Base-by-base conservation (phyloP, 2,888 invertebrate genomes). In the Slavum lentiscoides region DNA sequence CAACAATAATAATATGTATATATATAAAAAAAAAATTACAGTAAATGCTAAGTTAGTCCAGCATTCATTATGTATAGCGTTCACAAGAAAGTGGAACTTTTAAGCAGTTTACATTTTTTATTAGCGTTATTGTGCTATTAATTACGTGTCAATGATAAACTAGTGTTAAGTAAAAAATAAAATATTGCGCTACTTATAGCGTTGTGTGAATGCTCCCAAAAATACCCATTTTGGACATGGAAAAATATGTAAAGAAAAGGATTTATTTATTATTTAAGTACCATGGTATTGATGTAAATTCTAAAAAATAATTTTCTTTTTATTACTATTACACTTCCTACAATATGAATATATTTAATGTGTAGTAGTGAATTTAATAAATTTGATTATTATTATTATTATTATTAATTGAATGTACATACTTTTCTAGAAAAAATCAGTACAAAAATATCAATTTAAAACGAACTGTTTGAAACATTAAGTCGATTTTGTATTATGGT, bases 71-170 rank as follows among this genome's bases (percentile, higher is more conserved):
- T 70, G 70, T 72, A 77, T 69, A 80, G 80, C 80, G 64, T 72
- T 80, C 80, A 80, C 80, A 80, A 80, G 70, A 80, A 70, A 55
- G 70, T 72, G 72, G 80, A 70, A 80, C 80, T 80, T 80, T 77
- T 64, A 80, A 80, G 80, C 80, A n/a, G 76, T 77, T 53, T 69
- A 77, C 77, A 69, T 49, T 55, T 75, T 80, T 80, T 80, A 80
- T 80, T 80, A 80, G 80, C 80, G 80, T 80, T 80, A 80, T 80
- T 80, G 80, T 80, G 80, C 80, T 80, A 70, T 80, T 80, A 80
- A 72, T 72, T 80, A 80, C 70, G 80, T 80, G 80, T 80, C 80
- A 80, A 80, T 80, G 70, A 80, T 80, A 70, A 70, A 80, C 80
- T 80, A 80, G 80, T 80, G 80, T 80, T 80, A 80, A 64, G 64